Base-by-base conservation (phyloP, 2,113 vertebrate genomes). In the Coptodon bakossiorum region DNA sequence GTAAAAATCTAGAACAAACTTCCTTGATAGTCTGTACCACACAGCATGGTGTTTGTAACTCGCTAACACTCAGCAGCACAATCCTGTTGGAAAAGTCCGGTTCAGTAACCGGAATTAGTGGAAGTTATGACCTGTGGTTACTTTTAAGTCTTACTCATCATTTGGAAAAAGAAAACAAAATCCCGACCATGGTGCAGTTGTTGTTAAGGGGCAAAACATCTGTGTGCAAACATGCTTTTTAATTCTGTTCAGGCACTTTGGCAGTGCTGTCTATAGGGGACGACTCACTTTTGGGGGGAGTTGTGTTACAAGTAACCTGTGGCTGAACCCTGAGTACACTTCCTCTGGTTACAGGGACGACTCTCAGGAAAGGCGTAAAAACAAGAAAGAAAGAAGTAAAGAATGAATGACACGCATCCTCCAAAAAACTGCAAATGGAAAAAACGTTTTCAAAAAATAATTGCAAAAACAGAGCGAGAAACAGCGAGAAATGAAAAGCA, bases 251-350 rank as follows among this genome's bases (percentile, higher is more conserved):
- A 45, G 13, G 40, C 38, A 73, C 24, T 29, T 29, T 5, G 22
- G 48, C 68, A 76, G 6, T 76, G 40, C 4, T 17, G 40, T 76
- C 40, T 17, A 48, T 17, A 17, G 6, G 9, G 38, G 6, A 48
- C 3, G 66, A 43, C 38, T 71, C n/a, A 9, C 36, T 43, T 43
- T 1, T 71, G 66, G 40, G 22, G n/a, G 68, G 59, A 83, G 82
- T 88, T 91, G 82, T 63, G 82, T 84, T 80, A 84, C 80, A 57
- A 57, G 80, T 91, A 85, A 93, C 92, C 93, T 88, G 66, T 59
- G 61, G 81, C 78, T 92, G 93, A 92, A 93, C 89, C 50, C 87
- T 83, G 76, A 84, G 54, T 11, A 90, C 43, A 73, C 86, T 89
- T 91, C 80, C 80, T 89, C 43, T 86, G 36, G 43, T 71, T 81